phyloP scores from a whole-genome alignment of 2,797 vertebrate species.

The Cheirogaleus major region DNA sequence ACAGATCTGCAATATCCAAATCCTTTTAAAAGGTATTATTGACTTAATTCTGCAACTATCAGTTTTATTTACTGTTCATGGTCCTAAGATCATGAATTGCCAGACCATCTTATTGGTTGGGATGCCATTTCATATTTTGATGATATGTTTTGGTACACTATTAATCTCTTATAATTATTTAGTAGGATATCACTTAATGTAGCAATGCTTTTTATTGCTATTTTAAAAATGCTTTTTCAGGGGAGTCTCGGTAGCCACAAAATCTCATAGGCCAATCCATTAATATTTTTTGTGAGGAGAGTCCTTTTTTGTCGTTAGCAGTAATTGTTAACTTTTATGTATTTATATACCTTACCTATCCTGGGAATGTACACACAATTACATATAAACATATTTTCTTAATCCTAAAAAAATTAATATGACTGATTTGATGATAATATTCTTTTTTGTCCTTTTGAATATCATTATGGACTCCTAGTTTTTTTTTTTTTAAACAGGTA shows the following conservation, averaged over 20 bases:
- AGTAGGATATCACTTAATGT: background rate
- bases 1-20: background rate
- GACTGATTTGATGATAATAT: background rate
- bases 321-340: background rate
- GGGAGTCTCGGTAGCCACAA: background rate
- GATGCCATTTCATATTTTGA: background rate
- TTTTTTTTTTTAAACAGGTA: background rate
- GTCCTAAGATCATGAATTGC: background rate
- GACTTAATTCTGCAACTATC: background rate
- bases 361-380: background rate
- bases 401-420: background rate
- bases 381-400: background rate
- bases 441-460: background rate
- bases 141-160: background rate
- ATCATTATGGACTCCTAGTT: background rate
- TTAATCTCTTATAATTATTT: background rate
- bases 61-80: background rate
- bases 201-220: background rate
- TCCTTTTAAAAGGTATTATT: background rate
- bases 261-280: background rate
- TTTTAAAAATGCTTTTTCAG: background rate
- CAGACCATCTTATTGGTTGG: background rate
- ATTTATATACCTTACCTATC: background rate
- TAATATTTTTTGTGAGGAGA: background rate
- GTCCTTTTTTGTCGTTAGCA: background rate